Evolutionary conservation across 2,113 vertebrate genomes (phyloP), one percentile per base, ranked within the genome.

Genomic region (Merops nubicus): DNA sequence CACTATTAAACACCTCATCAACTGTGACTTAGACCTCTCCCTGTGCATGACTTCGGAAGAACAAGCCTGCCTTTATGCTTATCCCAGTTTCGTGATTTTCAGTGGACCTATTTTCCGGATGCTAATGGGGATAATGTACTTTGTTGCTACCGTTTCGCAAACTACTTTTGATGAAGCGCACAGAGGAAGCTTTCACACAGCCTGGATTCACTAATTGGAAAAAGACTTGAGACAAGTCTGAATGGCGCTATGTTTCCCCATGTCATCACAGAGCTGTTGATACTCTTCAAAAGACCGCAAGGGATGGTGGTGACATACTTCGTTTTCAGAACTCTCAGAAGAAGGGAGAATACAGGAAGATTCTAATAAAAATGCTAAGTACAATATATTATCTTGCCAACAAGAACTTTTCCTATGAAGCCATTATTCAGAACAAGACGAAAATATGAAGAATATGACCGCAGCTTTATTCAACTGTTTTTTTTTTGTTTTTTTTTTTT

Each of bases 271-370:
- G 76, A 89, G 83, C 56, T 0, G 7, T 33, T 92, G 90, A 92
- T 89, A 81, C 42, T 72, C 64, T 95, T 96, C 79, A 92, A 92
- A 95, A 94, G 90, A 97, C 95, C 89, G 74, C 93, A 95, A 95
- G 79, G 85, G 93, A 93, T 91, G 88, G 76, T 90, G 79, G 95
- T 86, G 90, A 86, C 93, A 95, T 67, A 74, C 64, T 84, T 75
- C 0, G 0, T 80, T 93, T 95, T 88, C 68, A 86, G 86, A 94
- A 91, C 94, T 67, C 79, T 68, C 69, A 89, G 82, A 91, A 62
- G 50, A 96, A 73, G 38, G 56, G 40, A 53, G 51, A 91, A 93
- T 93, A 70, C 68, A 86, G 85, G 72, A 95, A 94, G 88, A 95
- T 96, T 88, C 68, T 84, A 93, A 94, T 93, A 93, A 91, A 93